Percentiles rank a stretch among this genome's conserved stretches.
These are phyloP conservation scores for Acanthurus leucopareius DNA, from an alignment of 2,797 vertebrate species.

Conservation along the genomic window DNA sequence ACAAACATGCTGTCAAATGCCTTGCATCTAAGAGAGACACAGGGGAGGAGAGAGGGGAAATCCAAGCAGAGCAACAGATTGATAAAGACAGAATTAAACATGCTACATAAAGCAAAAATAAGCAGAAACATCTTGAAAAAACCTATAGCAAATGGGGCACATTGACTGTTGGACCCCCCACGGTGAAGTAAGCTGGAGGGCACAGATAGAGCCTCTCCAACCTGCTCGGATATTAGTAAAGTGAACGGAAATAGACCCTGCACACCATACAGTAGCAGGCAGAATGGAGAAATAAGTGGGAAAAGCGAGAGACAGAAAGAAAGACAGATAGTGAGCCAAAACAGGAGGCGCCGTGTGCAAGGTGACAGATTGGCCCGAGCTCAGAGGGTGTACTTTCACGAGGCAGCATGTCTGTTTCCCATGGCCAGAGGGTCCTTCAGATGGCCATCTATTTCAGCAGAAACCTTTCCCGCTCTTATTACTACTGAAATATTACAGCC, in stretches of 20 bases:
- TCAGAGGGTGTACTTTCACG: constrained; percentile 50
- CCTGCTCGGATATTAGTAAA: constrained; percentile 51
- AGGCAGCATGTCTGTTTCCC: constrained; percentile 50
- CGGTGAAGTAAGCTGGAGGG: constrained; percentile 39
- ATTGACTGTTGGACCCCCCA: constrained; percentile 41
- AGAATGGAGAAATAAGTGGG: constrained; percentile 27
- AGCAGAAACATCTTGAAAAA: constrained; percentile 13
- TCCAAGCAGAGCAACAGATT: constrained; percentile 5
- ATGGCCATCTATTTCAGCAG: constrained; percentile 39
- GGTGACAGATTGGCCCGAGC: constrained; percentile 63
- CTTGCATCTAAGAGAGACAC: background rate
- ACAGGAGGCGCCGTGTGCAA: constrained; percentile 40
- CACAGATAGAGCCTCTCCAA: constrained; percentile 48
- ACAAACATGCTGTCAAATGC: background rate
- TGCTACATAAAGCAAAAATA: constrained; percentile 16
- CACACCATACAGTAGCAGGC: constrained; percentile 38
- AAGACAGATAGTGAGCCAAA: constrained; percentile 41
- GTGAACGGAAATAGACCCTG: constrained; percentile 54
- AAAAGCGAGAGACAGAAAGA: constrained; percentile 20
- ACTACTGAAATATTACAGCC: background rate
- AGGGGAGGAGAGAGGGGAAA: background rate
- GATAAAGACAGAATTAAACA: constrained; percentile 13
- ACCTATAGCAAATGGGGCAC: constrained; percentile 19
- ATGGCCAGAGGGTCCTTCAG: constrained; percentile 59
- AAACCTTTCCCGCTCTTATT: constrained; percentile 37